Base-by-base conservation (phyloP, 1,140 invertebrate genomes). In the Nebria ingens region DNA sequence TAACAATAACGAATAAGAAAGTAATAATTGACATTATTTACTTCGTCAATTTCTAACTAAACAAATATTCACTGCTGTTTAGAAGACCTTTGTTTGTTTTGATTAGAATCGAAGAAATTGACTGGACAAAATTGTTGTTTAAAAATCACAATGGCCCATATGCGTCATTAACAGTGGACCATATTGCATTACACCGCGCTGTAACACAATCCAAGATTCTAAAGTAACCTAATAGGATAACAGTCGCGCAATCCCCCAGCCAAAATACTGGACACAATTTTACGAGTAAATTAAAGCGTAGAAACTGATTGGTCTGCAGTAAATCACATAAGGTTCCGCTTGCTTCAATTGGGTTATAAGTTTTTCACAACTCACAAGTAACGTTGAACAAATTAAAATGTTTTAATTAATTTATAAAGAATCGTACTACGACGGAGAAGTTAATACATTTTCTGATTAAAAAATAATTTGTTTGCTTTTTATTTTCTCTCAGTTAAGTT, bases 161-260 rank as follows among this genome's bases (percentile, higher is more conserved):
- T 45, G 40, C 40, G 40, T 45, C 40, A 45, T 45, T 45, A 45
- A 12, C 40, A 45, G 25, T 12, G 40, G 6, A 45, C 9, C 17
- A 45, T 45, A 45, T 45, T 45, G 15, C 40, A 45, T 45, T 45
- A 45, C 40, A 17, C 40, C 15, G 25, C 17, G 40, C 17, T 9
- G 40, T 45, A 45, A 45, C 15, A 45, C 40, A 45, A 45, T 45
- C 40, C 40, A 17, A 12, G 40, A 11, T 45, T 11, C 9, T 45
- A 45, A 45, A 45, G 40, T 45, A 45, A 45, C 40, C 17, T 45
- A 45, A 45, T 45, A 45, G 40, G 40, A 45, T 45, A 45, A 45
- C 40, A 45, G 40, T 3, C 40, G 9, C 17, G 3, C 40, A 45
- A 4, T 45, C 6, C 9, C 3, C 40, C 40, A 45, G n/a, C n/a